phyloP scores from a whole-genome alignment of 2,888 invertebrate species.

The Agapostemon virescens region DNA sequence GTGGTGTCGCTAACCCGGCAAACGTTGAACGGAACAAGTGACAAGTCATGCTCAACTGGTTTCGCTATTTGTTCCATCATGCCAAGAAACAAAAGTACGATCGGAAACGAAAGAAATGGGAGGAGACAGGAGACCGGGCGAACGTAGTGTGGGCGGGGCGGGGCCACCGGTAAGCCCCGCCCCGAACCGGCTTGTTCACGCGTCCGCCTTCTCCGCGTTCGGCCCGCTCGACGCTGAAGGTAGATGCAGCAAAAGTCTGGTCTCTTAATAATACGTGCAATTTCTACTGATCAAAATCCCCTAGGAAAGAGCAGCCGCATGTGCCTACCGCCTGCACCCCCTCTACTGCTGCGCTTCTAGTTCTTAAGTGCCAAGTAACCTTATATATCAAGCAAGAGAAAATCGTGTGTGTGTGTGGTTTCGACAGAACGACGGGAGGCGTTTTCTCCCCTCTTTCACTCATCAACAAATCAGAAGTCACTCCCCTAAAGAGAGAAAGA shows the following conservation, averaged over 20 bases:
- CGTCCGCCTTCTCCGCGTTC: constrained; percentile 61
- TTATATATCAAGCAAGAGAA: constrained; percentile 62
- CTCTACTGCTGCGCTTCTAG: constrained; percentile 70
- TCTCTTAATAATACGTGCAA: constrained; percentile 71
- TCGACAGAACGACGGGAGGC: constrained; percentile 44
- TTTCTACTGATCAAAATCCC: constrained; percentile 69
- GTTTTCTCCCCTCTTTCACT: constrained; percentile 40
- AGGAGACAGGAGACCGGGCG: not conserved
- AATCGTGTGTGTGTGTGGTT: constrained; percentile 44
- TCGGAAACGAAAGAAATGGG: not conserved
- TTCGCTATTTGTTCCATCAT: constrained; percentile 51
- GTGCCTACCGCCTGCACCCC: constrained; percentile 74
- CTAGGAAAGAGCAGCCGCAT: constrained; percentile 65
- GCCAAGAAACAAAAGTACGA: constrained; percentile 29
- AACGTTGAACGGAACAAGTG: constrained; percentile 15
- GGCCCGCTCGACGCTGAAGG: constrained; percentile 63
- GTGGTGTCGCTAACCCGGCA: not conserved
- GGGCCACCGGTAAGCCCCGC: not conserved
- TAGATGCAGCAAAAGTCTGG: constrained; percentile 62
- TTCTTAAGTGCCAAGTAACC: constrained; percentile 62
- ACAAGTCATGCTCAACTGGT: constrained; percentile 46
- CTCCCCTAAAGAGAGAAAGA: constrained; percentile 43
- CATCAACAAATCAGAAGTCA: constrained; percentile 53
- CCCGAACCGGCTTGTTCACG: constrained; percentile 10
- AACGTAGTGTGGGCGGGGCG: not conserved